Conservation (phyloP, 2,113 vertebrate species). For the Actenoides lindsayi region DNA sequence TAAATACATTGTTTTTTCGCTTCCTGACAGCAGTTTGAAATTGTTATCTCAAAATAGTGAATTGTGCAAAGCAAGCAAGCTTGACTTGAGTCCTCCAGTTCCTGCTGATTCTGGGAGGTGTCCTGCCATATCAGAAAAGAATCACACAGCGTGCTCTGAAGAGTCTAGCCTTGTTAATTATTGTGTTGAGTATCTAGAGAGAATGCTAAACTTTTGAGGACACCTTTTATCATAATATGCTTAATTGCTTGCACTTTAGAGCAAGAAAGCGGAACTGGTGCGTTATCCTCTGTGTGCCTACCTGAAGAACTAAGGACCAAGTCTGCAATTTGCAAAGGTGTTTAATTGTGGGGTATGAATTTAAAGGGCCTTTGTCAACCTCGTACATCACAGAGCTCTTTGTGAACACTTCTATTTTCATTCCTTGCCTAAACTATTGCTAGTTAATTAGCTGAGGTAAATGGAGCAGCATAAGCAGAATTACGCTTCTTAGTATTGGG, state of each 20-base stretch:
- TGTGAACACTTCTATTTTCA: neutral
- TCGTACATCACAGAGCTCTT: neutral
- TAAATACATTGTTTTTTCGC: neutral
- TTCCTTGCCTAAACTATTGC: constrained; percentile 3
- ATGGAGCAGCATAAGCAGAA: constrained; percentile 5
- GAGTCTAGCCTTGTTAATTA: neutral
- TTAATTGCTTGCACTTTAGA: neutral
- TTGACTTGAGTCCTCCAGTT: neutral
- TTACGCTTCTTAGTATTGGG: neutral
- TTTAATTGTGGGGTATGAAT: constrained; percentile 1
- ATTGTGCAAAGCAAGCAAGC: neutral
- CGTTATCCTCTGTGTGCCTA: neutral
- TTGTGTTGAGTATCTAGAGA: neutral
- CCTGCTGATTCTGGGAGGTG: neutral
- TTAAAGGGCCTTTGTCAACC: constrained; percentile 15
- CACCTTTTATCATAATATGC: neutral
- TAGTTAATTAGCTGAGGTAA: constrained; percentile 43
- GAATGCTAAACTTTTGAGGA: neutral
- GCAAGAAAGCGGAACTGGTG: neutral
- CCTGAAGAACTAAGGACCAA: neutral
- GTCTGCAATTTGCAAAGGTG: neutral
- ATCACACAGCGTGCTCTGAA: neutral
- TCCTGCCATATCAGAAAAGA: neutral
- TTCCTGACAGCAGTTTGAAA: constrained; percentile 12
- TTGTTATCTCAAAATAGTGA: neutral